phyloP scores from a whole-genome alignment of 2,888 invertebrate genomes.

The Apoda limacodes region DNA sequence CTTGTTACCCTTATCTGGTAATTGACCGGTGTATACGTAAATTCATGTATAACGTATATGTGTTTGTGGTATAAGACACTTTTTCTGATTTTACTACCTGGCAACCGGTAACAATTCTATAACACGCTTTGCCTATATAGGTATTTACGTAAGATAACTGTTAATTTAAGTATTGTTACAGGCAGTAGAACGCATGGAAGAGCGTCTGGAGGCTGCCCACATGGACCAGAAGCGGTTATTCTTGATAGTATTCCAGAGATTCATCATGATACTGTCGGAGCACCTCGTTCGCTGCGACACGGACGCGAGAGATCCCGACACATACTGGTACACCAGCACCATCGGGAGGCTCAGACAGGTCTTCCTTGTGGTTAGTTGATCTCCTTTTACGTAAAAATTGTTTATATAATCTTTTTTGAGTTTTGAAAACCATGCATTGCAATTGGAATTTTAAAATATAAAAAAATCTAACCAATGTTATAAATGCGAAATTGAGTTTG shows the following conservation, averaged over 20 bases:
- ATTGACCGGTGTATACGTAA: no score
- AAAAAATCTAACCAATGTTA: no score
- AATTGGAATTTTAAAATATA: no score
- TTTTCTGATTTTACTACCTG: no score
- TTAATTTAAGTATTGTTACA: conserved; percentile 32
- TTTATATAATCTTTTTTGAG: no score
- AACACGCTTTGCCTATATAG: background rate
- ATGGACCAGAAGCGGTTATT: conserved; percentile 97
- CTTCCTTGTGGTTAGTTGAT: conserved; percentile 89
- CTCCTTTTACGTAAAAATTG: no score
- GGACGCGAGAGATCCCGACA: conserved; percentile 92
- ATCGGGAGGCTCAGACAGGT: conserved; percentile 95
- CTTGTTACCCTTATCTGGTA: no score
- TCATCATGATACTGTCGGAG: conserved; percentile 97
- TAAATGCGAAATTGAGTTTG: no score
- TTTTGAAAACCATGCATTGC: no score
- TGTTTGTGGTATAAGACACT: no score
- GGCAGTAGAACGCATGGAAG: conserved; percentile 95
- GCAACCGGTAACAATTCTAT: no score
- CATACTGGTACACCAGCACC: conserved; percentile 97
- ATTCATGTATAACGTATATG: no score
- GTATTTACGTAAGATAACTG: background rate
- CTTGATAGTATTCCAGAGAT: conserved; percentile 96
- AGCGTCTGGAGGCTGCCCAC: conserved; percentile 92
- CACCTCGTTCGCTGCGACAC: conserved; percentile 94